Evolutionary conservation across 2,888 invertebrate genomes (phyloP).

Genomic region (Synergus japonicus): DNA sequence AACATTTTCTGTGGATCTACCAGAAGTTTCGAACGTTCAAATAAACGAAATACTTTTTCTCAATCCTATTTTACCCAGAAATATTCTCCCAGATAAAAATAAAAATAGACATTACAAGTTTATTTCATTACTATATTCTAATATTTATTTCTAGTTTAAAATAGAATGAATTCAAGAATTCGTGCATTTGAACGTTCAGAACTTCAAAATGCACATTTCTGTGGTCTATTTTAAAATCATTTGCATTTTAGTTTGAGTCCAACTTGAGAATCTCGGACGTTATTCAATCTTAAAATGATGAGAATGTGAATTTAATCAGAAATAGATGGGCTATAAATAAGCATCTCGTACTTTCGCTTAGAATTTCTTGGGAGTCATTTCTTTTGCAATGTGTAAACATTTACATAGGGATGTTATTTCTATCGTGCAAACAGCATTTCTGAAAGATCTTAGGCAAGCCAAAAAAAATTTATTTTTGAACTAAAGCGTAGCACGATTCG

Average conservation of each 20-base stretch:
- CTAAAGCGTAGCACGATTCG: neutral
- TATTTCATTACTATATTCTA: too few relatives aligned
- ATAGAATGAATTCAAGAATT: too few relatives aligned
- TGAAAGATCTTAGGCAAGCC: neutral
- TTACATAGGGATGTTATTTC: constrained; percentile 6
- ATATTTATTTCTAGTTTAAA: too few relatives aligned
- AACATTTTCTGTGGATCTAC: too few relatives aligned
- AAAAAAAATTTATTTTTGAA: neutral
- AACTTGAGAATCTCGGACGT: neutral
- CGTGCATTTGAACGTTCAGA: too few relatives aligned
- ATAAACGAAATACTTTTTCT: too few relatives aligned
- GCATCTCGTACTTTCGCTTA: neutral
- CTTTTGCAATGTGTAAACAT: constrained; percentile 3
- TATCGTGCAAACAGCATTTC: neutral
- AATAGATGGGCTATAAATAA: neutral
- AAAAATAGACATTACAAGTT: too few relatives aligned
- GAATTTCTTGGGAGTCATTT: neutral
- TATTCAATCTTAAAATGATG: neutral
- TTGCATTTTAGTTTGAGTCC: neutral
- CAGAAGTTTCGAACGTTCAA: too few relatives aligned
- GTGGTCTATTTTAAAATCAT: neutral
- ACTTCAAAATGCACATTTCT: too few relatives aligned
- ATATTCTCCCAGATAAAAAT: too few relatives aligned
- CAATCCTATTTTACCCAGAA: too few relatives aligned
- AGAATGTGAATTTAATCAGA: neutral